These are phyloP conservation scores for Drosophila acutilabella DNA, from an alignment of 2,888 invertebrate genomes.

Conservation along the genomic window DNA sequence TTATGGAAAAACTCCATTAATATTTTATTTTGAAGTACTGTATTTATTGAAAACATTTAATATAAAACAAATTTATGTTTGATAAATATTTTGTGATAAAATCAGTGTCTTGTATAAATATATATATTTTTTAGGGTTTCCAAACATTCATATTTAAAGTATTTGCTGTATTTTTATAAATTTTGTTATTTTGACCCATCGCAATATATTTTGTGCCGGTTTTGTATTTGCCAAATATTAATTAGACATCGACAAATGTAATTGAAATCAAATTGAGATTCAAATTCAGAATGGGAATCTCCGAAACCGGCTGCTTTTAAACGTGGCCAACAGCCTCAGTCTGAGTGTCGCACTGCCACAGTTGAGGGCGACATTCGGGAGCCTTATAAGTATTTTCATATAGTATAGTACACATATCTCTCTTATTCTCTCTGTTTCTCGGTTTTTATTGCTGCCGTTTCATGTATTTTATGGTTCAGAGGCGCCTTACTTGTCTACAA, in stretches of 20 bases:
- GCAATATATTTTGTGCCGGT: constrained; percentile 39
- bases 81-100: background rate
- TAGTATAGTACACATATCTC: constrained; percentile 21
- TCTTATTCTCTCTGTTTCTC: constrained; percentile 30
- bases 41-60: background rate
- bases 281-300: constrained; percentile 2
- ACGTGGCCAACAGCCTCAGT: constrained; percentile 17
- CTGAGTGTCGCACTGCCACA: background rate
- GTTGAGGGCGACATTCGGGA: constrained; percentile 42
- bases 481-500: constrained; percentile 68
- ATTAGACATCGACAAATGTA: constrained; percentile 39
- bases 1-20: background rate
- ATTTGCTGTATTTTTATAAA: constrained; percentile 10
- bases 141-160: too few species aligned
- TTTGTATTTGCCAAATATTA: constrained; percentile 39
- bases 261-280: constrained; percentile 33
- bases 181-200: constrained; percentile 31
- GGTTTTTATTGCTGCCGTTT: constrained; percentile 56
- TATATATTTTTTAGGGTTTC: background rate
- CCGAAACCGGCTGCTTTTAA: constrained; percentile 43
- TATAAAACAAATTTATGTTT: background rate
- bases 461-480: constrained; percentile 65
- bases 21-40: too few species aligned
- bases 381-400: constrained; percentile 38
- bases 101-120: background rate